phyloP scores from a whole-genome alignment of 1,140 invertebrate genomes.

The Oppia nitens region DNA sequence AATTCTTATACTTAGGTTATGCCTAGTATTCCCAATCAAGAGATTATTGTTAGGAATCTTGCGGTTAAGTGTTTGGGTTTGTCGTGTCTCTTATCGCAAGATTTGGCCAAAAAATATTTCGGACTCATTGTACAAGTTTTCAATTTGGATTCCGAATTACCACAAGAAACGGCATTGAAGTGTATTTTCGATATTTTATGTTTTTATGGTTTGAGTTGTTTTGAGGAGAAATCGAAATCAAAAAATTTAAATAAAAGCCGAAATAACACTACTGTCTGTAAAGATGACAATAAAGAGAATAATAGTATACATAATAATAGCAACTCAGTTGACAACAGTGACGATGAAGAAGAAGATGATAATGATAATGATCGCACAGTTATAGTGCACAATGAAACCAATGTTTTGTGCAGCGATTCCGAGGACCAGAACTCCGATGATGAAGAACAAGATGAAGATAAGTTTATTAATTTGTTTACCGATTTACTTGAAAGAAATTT shows the following conservation, averaged over 20 bases:
- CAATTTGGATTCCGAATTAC: neutral
- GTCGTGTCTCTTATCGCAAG: neutral
- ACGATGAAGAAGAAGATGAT: neutral
- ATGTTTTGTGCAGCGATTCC: neutral
- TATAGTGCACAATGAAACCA: neutral
- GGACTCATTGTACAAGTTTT: neutral
- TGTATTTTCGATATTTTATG: constrained; percentile 7
- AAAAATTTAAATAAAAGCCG: neutral
- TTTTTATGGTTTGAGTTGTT: constrained; percentile 3
- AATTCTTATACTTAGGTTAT: neutral
- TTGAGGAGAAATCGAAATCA: neutral
- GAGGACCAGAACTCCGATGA: neutral
- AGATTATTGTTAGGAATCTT: neutral
- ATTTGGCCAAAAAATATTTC: neutral
- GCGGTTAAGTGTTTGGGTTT: constrained; percentile 3
- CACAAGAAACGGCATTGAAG: neutral
- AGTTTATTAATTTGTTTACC: neutral
- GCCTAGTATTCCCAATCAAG: neutral
- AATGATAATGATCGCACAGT: neutral
- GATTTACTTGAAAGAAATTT: neutral
- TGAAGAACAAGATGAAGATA: neutral
- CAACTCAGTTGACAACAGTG: neutral
- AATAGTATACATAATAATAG: too few relatives aligned
- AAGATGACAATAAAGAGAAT: neutral
- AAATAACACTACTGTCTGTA: neutral